phyloP scores from a whole-genome alignment of 1,140 invertebrate genomes.

The Colletes gigas region DNA sequence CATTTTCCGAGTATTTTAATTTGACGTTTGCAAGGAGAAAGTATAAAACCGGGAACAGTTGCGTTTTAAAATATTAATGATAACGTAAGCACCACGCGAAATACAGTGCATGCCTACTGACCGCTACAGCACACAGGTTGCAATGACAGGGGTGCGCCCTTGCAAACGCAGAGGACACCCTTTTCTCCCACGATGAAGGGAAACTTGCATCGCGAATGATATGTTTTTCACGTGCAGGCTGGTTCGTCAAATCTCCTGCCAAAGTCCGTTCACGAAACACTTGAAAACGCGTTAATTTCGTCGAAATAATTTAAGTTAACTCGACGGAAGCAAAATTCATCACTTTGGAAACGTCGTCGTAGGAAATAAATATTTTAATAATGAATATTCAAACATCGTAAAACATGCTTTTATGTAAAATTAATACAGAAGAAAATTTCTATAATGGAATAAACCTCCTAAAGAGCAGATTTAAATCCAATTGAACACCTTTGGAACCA shows the following conservation, averaged over 20 bases:
- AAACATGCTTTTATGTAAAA: too few relatives aligned
- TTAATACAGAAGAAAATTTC: too few relatives aligned
- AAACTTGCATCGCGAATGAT: constrained; percentile 29
- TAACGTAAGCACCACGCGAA: constrained; percentile 25
- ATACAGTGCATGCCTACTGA: constrained; percentile 32
- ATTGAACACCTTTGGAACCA: too few relatives aligned
- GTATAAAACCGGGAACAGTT: too few relatives aligned
- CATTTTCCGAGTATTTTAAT: too few relatives aligned
- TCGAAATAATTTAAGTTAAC: background rate
- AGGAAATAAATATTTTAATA: background rate
- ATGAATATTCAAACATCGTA: too few relatives aligned
- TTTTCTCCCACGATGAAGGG: constrained; percentile 46
- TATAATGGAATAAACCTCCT: too few relatives aligned
- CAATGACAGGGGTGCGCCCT: constrained; percentile 65
- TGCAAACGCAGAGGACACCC: constrained; percentile 40
- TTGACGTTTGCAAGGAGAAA: too few relatives aligned
- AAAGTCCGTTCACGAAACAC: background rate
- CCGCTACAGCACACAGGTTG: constrained; percentile 31
- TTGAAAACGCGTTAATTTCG: too few relatives aligned
- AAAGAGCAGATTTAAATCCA: too few relatives aligned
- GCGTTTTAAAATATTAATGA: constrained; percentile 51
- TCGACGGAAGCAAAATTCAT: too few relatives aligned
- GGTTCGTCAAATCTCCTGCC: background rate
- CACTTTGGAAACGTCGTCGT: background rate
- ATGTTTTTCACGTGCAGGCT: background rate